Percentiles rank a stretch among this genome's conserved stretches.
phyloP scores from a whole-genome alignment of 2,888 invertebrate species.

The Julus scandinavius region DNA sequence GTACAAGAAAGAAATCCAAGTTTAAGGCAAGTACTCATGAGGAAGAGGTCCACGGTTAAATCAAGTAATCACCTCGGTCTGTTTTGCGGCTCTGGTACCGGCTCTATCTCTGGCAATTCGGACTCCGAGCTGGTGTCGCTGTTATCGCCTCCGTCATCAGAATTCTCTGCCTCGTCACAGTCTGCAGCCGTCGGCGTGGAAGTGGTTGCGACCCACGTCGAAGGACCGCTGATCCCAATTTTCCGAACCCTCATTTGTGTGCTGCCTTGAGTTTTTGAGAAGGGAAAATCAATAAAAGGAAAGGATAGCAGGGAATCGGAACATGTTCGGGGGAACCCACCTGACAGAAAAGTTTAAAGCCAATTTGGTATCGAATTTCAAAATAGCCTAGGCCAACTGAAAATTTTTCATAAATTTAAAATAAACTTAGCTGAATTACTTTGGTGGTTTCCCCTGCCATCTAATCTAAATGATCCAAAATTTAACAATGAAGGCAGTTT shows the following conservation, averaged over 20 bases:
- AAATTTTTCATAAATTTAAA: too few species aligned
- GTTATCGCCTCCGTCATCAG: background rate
- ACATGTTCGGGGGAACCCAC: too few species aligned
- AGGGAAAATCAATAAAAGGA: background rate
- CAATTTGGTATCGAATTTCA: too few species aligned
- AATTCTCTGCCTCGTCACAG: background rate
- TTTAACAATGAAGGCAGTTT: background rate
- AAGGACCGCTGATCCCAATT: background rate
- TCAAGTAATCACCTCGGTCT: background rate
- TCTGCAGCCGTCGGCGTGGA: background rate
- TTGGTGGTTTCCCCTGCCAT: background rate
- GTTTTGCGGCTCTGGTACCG: background rate
- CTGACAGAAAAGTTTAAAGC: too few species aligned
- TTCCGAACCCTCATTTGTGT: slow-evolving; percentile 25
- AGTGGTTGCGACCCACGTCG: background rate
- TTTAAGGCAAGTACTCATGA: background rate
- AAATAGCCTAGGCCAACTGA: too few species aligned
- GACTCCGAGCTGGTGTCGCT: slow-evolving; percentile 4
- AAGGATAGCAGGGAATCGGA: too few species aligned
- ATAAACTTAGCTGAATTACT: too few species aligned
- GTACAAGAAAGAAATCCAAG: background rate
- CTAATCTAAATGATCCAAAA: background rate
- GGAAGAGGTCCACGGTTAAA: background rate
- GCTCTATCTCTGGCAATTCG: background rate
- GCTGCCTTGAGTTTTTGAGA: background rate